Percentiles rank a stretch among this genome's conserved stretches.
These are phyloP conservation scores for Lordiphosa stackelbergi DNA, from an alignment of 1,140 invertebrate genomes.

Conservation along the genomic window DNA sequence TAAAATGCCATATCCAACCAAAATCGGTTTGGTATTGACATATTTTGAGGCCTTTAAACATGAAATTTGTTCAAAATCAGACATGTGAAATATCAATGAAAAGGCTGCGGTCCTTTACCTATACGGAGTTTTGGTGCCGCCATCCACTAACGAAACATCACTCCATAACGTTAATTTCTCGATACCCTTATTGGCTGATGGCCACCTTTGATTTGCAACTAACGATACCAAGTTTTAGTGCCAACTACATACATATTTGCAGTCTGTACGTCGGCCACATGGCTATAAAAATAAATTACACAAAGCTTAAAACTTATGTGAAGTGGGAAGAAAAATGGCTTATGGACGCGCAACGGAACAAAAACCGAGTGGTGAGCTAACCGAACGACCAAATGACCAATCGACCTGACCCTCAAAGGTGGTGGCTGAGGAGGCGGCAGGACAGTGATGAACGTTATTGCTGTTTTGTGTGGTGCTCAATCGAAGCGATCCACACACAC, in stretches of 20 bases:
- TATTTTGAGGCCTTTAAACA: no score
- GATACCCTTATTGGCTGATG: conserved; percentile 41
- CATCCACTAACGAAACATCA: neutral
- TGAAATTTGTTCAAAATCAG: no score
- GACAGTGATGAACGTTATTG: conserved; percentile 67
- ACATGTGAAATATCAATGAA: no score
- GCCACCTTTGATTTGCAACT: conserved; percentile 43
- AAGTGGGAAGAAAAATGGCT: conserved; percentile 68
- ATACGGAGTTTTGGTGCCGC: no score
- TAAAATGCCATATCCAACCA: no score
- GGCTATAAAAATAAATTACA: conserved; percentile 74
- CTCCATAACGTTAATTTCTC: conserved; percentile 22
- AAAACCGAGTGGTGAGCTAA: conserved; percentile 25
- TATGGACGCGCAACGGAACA: conserved; percentile 62
- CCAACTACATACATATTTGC: conserved; percentile 63
- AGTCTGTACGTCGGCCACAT: conserved; percentile 64
- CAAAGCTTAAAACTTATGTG: conserved; percentile 72
- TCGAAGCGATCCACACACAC: conserved; percentile 42
- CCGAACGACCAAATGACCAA: conserved; percentile 59
- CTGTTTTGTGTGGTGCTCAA: conserved; percentile 45
- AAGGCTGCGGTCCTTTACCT: no score
- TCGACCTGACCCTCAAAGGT: conserved; percentile 47
- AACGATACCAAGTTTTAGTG: conserved; percentile 30
- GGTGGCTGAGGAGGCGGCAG: neutral
- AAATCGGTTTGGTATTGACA: no score